A percentile compares a stretch with the other conserved stretches of the same genome.
Conservation (phyloP, 2,888 invertebrate species). For the Lathronympha strigana region DNA sequence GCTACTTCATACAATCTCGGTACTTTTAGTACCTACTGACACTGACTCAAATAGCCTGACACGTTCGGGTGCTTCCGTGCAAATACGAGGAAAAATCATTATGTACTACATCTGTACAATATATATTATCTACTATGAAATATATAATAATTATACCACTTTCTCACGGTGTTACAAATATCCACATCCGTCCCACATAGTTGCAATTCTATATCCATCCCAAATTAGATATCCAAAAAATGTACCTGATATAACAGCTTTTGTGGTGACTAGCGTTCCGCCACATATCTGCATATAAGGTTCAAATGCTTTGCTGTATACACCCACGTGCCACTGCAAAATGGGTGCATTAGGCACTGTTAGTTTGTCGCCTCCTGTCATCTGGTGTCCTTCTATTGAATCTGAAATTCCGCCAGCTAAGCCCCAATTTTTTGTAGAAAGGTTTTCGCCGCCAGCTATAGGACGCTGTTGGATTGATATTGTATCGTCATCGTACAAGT, state of each 20-base stretch:
- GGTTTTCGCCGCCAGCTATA: not conserved
- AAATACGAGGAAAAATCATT: too few relatives aligned
- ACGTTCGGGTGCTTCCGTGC: too few relatives aligned
- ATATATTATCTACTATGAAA: too few relatives aligned
- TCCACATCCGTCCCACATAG: too few relatives aligned
- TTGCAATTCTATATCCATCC: too few relatives aligned
- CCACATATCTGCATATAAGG: constrained; percentile 33
- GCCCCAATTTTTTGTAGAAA: not conserved
- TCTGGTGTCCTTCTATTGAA: not conserved
- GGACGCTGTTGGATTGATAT: not conserved
- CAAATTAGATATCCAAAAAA: too few relatives aligned
- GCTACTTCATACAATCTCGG: too few relatives aligned
- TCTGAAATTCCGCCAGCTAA: not conserved
- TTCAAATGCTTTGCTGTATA: constrained; percentile 13
- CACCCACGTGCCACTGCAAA: constrained; percentile 21
- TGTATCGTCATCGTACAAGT: not conserved
- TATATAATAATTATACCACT: too few relatives aligned
- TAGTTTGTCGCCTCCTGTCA: not conserved
- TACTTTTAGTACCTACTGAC: too few relatives aligned
- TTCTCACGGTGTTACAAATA: too few relatives aligned
- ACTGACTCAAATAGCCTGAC: too few relatives aligned
- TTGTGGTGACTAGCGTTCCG: constrained; percentile 17
- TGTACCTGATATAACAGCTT: constrained; percentile 30
- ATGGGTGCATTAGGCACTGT: not conserved
- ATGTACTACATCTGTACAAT: too few relatives aligned